Conservation (phyloP, 1,140 invertebrate species). For the Drosophila parabipectinata region DNA sequence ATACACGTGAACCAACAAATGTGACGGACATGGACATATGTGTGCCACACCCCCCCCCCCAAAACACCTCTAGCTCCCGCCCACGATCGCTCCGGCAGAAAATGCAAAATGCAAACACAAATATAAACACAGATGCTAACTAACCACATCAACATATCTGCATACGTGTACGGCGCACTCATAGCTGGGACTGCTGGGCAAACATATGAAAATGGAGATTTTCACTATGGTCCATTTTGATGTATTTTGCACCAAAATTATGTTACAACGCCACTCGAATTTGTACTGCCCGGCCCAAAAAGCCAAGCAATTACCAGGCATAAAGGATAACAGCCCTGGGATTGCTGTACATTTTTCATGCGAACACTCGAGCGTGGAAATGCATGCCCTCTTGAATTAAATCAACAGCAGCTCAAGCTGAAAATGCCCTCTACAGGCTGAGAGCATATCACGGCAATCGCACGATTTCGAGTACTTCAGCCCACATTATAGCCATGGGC, state of each 20-base stretch:
- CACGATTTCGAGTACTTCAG: slow-evolving; percentile 33
- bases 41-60: not conserved
- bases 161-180: slow-evolving; percentile 16
- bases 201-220: slow-evolving; percentile 64
- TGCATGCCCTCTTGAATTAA: slow-evolving; percentile 80
- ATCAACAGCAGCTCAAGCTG: slow-evolving; percentile 75
- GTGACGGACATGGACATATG: slow-evolving; percentile 64
- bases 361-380: slow-evolving; percentile 63
- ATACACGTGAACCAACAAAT: slow-evolving; percentile 45
- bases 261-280: slow-evolving; percentile 73
- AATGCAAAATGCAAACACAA: slow-evolving; percentile 76
- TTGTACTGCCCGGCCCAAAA: slow-evolving; percentile 17
- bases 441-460: slow-evolving; percentile 11
- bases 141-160: slow-evolving; percentile 66
- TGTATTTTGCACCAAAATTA: slow-evolving; percentile 77
- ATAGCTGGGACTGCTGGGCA: slow-evolving; percentile 41
- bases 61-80: too few relatives aligned
- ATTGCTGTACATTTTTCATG: slow-evolving; percentile 74
- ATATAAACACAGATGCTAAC: slow-evolving; percentile 81
- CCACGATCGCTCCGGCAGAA: slow-evolving; percentile 32
- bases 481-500: slow-evolving; percentile 47
- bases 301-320: slow-evolving; percentile 27
- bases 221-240: slow-evolving; percentile 65
- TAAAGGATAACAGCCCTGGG: slow-evolving; percentile 42
- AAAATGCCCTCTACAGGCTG: slow-evolving; percentile 37